These are phyloP conservation scores for Ceyx margarethae DNA, from an alignment of 2,113 vertebrate genomes.

Conservation along the genomic window DNA sequence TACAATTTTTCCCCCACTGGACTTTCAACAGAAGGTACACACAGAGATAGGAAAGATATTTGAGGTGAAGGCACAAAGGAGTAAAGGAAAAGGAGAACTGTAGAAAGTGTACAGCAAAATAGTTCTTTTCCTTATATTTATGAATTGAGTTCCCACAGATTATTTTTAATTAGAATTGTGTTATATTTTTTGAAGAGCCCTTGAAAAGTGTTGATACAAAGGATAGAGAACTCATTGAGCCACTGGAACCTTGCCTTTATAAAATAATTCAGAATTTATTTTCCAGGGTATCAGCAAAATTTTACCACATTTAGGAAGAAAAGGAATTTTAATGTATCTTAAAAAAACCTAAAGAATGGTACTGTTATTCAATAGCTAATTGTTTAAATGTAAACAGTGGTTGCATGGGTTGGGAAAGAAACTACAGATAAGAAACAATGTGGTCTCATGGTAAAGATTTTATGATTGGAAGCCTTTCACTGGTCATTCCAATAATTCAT, in stretches of 20 bases:
- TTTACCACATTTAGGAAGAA: background rate
- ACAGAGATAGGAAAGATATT: background rate
- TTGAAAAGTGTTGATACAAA: background rate
- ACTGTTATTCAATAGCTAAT: background rate
- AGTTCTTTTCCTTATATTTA: constrained; percentile 41
- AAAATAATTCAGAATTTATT: background rate
- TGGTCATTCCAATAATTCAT: background rate
- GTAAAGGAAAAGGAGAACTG: background rate
- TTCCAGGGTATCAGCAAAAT: background rate
- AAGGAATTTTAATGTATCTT: background rate
- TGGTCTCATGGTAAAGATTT: background rate
- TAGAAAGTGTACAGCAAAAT: background rate
- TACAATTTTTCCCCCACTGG: background rate
- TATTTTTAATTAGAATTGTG: constrained; percentile 1
- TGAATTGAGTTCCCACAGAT: constrained; percentile 26
- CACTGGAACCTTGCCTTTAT: background rate
- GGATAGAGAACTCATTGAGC: background rate
- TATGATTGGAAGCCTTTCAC: constrained; percentile 36
- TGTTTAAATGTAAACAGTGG: background rate
- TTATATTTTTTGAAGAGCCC: background rate
- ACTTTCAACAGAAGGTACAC: background rate
- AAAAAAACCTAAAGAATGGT: background rate
- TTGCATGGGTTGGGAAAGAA: constrained; percentile 55
- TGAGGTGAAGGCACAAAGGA: background rate
- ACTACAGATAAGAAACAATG: constrained; percentile 45